Base-by-base conservation (phyloP, 2,113 vertebrate genomes). In the Rostratula benghalensis region DNA sequence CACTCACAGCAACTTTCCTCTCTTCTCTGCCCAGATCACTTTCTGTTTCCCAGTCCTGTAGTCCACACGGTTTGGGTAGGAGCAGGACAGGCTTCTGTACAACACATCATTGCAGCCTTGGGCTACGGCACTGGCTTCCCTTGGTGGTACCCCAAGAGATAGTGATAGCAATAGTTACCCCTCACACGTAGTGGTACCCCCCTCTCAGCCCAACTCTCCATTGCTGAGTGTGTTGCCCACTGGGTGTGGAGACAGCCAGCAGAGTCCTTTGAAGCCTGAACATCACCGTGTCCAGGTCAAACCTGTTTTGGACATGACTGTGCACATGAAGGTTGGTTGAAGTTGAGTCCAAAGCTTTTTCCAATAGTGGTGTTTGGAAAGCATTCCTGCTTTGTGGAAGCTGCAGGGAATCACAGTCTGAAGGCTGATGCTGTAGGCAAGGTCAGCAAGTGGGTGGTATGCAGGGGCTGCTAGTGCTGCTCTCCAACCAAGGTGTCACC, bases 131-230 rank as follows among this genome's bases (percentile, higher is more conserved):
- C 43, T 56, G 41, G 33, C 11, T 75, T 90, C 15, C 25, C 15
- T 81, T 4, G 7, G 48, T 14, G n/a, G 39, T 63, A n/a, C 6
- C 46, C 37, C 0, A 0, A 43, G 53, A 5, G 15, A 23, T 0
- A 16, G n/a, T 3, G 4, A 27, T 33, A 54, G 43, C 3, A 3
- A 11, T 20, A 54, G 28, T 50, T 45, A 16, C 5, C 6, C 0
- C 59, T 76, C 31, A 20, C 10, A 37, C 25, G 15, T 30, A 37
- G 25, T 4, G 24, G 19, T 27, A 13, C 8, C 14, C 14, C 6
- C 6, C 8, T 75, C 35, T 73, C 68, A n/a, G 39, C 24, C 50
- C 31, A 61, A 30, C 54, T 53, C 13, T 80, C 17, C 24, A 33
- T 53, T 7, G 2, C 35, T 41, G 46, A 3, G 1, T 63, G 14